Percentiles rank a stretch among this genome's conserved stretches.
Conservation (phyloP, 2,888 invertebrate species). For the Sarcophaga caerulescens region DNA sequence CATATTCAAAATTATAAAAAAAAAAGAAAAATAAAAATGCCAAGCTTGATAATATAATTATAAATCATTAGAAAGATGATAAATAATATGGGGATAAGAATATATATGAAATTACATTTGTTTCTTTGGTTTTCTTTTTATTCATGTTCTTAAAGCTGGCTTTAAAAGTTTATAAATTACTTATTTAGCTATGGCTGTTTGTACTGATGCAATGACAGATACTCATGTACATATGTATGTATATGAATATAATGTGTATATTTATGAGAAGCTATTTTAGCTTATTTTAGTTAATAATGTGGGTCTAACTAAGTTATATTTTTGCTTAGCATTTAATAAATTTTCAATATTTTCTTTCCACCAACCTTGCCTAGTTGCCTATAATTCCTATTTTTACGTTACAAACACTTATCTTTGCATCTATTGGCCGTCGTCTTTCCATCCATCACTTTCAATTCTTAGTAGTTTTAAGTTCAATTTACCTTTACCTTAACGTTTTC, state of each 20-base stretch:
- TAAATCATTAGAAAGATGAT: not conserved
- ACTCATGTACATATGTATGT: no score
- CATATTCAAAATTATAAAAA: not conserved
- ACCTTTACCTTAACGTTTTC: no score
- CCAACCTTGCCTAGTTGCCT: slow-evolving; percentile 3
- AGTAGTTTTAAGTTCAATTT: slow-evolving; percentile 30
- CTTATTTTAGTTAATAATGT: no score
- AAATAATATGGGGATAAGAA: not conserved
- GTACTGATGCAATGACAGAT: no score
- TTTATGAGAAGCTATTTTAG: no score
- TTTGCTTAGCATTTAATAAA: not conserved
- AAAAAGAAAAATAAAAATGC: not conserved
- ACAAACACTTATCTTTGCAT: slow-evolving; percentile 16
- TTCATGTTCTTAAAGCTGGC: not conserved
- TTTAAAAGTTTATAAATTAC: no score
- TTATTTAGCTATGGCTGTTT: no score
- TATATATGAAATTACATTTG: not conserved
- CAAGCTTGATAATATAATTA: slow-evolving; percentile 20
- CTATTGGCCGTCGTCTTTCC: not conserved
- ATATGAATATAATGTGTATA: no score
- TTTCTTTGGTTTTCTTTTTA: not conserved
- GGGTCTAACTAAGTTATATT: no score
- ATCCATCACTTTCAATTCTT: not conserved
- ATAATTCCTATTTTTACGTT: not conserved
- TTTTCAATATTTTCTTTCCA: not conserved